Conservation (phyloP, 2,797 vertebrate species). For the Podarcis lilfordi region DNA sequence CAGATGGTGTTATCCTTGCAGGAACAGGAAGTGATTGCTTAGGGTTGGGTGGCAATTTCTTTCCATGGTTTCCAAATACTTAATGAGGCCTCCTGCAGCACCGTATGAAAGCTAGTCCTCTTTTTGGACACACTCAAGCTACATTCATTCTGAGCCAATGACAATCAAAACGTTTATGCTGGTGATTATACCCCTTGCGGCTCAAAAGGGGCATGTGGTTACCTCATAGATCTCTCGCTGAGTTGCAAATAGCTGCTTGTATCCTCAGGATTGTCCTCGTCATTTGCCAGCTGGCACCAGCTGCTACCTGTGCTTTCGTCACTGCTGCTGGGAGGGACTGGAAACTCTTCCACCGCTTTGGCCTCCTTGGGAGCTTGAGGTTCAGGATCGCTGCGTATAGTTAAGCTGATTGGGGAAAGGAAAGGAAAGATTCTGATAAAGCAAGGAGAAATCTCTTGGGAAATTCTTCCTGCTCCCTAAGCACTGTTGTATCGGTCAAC, state of each 20-base stretch:
- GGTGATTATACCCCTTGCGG: neutral
- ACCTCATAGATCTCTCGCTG: constrained; percentile 94
- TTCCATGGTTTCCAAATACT: neutral
- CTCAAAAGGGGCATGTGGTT: constrained; percentile 18
- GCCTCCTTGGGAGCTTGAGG: constrained; percentile 66
- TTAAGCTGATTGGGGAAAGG: constrained; percentile 81
- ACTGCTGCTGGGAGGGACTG: constrained; percentile 89
- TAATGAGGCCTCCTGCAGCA: neutral
- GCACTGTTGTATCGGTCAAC: neutral
- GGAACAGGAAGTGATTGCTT: neutral
- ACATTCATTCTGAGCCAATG: neutral
- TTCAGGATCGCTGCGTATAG: constrained; percentile 76
- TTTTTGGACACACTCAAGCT: constrained; percentile 23
- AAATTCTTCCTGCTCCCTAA: neutral
- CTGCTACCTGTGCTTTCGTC: constrained; percentile 97
- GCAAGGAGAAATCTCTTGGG: neutral
- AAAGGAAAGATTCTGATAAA: constrained; percentile 64
- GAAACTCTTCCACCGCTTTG: constrained; percentile 82
- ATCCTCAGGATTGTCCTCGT: constrained; percentile 94
- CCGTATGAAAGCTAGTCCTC: neutral
- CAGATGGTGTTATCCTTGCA: neutral
- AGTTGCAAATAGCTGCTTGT: constrained; percentile 96
- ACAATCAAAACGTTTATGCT: neutral
- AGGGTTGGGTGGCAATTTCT: neutral
- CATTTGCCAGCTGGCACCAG: constrained; percentile 94